Conservation (phyloP, 2,888 invertebrate genomes). For the Nemotelus pantherinus region DNA sequence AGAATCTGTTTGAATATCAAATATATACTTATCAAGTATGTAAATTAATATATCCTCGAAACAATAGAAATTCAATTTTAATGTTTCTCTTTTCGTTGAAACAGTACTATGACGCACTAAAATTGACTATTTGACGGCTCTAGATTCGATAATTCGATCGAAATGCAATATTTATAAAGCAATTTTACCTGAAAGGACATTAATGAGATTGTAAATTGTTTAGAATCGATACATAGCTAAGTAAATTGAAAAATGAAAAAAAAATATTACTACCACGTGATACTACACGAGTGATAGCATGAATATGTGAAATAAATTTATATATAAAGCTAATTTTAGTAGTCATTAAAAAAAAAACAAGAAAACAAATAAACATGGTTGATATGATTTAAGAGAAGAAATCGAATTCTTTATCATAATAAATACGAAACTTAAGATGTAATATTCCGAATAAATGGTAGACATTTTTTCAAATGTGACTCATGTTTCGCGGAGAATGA, state of each 20-base stretch:
- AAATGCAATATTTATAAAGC: constrained; percentile 7
- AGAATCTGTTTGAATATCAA: no score
- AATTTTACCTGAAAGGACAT: constrained; percentile 7
- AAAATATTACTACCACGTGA: neutral
- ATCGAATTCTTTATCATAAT: neutral
- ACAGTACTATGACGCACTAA: neutral
- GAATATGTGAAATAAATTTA: neutral
- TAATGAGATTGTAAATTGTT: neutral
- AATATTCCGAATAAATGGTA: neutral
- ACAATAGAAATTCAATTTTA: no score
- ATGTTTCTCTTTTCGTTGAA: no score
- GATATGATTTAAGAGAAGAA: neutral
- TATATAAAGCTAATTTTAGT: neutral
- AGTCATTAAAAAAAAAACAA: no score
- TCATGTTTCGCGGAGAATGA: no score
- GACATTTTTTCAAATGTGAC: neutral
- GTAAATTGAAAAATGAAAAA: neutral
- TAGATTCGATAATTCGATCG: neutral
- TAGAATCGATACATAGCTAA: neutral
- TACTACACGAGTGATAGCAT: constrained; percentile 14
- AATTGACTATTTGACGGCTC: neutral
- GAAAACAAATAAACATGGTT: no score
- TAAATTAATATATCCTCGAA: no score
- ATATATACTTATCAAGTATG: no score
- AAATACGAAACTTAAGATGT: neutral